These are phyloP conservation scores for Latheticus oryzae DNA, from an alignment of 2,888 invertebrate genomes.

Conservation along the genomic window DNA sequence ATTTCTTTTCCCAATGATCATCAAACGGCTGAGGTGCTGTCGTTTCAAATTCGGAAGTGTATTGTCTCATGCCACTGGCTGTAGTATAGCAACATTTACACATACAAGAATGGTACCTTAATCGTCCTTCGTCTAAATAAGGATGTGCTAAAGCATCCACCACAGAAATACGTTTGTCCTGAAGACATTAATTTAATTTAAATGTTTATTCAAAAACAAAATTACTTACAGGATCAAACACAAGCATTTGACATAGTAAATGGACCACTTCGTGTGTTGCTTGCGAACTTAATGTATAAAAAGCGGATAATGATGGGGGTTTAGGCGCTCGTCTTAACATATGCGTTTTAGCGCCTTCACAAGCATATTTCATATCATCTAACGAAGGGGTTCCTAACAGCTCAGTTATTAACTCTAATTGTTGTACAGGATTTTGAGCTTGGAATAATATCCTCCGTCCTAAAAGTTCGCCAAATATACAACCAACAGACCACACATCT, in stretches of 20 bases:
- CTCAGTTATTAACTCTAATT: constrained; percentile 98
- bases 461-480: constrained; percentile 98
- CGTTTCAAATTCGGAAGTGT: constrained; percentile 92
- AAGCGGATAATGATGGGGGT: constrained; percentile 86
- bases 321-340: constrained; percentile 90
- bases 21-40: constrained; percentile 92
- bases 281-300: constrained; percentile 89
- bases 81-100: constrained; percentile 96
- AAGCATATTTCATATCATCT: constrained; percentile 97
- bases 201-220: too few species aligned
- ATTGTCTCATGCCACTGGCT: constrained; percentile 83
- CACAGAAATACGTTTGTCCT: constrained; percentile 95
- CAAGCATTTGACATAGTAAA: constrained; percentile 95
- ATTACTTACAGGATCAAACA: constrained; percentile 95
- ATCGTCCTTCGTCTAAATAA: constrained; percentile 96
- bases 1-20: constrained; percentile 96
- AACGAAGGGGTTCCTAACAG: constrained; percentile 94
- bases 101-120: constrained; percentile 99
- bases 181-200: too few species aligned
- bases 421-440: constrained; percentile 96
- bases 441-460: constrained; percentile 93
- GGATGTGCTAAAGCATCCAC: constrained; percentile 96
- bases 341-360: constrained; percentile 93
- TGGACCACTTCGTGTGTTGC: constrained; percentile 99
- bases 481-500: constrained; percentile 99